A percentile compares a stretch with the other conserved stretches of the same genome.
Evolutionary conservation across 2,113 vertebrate genomes (phyloP).

Genomic region (Semicossyphus pulcher): DNA sequence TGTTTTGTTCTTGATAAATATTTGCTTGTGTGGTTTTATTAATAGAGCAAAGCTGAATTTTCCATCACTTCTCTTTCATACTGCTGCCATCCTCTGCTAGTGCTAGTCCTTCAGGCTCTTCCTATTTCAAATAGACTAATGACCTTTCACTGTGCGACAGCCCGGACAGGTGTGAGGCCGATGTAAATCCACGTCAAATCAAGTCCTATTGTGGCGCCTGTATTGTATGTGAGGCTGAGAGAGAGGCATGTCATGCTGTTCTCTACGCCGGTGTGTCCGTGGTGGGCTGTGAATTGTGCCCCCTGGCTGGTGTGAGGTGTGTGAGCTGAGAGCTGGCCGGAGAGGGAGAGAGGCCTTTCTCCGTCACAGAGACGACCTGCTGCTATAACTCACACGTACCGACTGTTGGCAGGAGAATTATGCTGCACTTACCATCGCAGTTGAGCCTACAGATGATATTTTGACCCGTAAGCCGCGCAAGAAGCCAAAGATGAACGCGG

Average conservation of each 20-base stretch:
- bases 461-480: constrained; percentile 63
- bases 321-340: constrained; percentile 36
- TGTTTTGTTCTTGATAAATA: constrained; percentile 45
- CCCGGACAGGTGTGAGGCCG: constrained; percentile 63
- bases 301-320: constrained; percentile 50
- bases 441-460: constrained; percentile 64
- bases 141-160: constrained; percentile 70
- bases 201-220: constrained; percentile 46
- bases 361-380: constrained; percentile 48
- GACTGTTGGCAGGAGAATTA: constrained; percentile 57
- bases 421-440: constrained; percentile 33
- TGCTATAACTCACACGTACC: constrained; percentile 66
- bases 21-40: constrained; percentile 40
- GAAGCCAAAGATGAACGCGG: constrained; percentile 57
- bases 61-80: constrained; percentile 45
- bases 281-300: constrained; percentile 68
- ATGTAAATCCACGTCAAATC: constrained; percentile 72
- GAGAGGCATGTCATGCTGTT: constrained; percentile 59
- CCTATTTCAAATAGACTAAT: constrained; percentile 72
- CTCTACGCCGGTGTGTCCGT: constrained; percentile 55
- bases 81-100: constrained; percentile 30
- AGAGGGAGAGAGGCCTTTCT: constrained; percentile 43
- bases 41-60: constrained; percentile 32
- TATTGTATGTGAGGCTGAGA: constrained; percentile 59
- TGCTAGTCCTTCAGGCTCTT: constrained; percentile 49